phyloP scores from a whole-genome alignment of 2,797 vertebrate genomes.

The Sebastes jordani region DNA sequence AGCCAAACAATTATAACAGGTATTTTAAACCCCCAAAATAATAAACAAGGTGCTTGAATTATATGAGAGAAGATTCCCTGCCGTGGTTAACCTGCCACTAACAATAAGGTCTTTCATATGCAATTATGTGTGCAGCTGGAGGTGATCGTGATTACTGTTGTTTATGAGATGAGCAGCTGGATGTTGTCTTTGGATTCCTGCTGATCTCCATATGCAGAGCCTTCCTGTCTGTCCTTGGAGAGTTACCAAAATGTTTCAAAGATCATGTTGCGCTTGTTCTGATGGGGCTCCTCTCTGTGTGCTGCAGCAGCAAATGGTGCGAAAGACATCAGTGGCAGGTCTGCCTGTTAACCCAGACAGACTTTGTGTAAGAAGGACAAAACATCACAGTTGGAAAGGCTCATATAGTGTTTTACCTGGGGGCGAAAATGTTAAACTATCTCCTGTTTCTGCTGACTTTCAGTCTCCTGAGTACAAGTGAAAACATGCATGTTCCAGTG shows the following conservation, averaged over 20 bases:
- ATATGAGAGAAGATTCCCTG: neutral
- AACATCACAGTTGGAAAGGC: constrained; percentile 14
- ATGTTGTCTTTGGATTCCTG: constrained; percentile 40
- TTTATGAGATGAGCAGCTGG: constrained; percentile 61
- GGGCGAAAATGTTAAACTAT: constrained; percentile 16
- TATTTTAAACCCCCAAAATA: constrained; percentile 25
- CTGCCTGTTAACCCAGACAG: constrained; percentile 34
- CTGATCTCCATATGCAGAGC: constrained; percentile 26
- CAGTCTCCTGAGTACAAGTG: constrained; percentile 14
- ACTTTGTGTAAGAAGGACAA: constrained; percentile 16
- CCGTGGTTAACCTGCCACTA: neutral
- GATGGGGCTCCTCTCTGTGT: neutral
- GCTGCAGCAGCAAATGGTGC: neutral
- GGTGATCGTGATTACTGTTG: constrained; percentile 49
- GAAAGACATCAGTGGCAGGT: constrained; percentile 19
- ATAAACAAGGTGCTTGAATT: constrained; percentile 18
- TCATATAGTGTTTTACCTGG: constrained; percentile 4
- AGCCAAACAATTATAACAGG: constrained; percentile 1
- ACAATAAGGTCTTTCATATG: constrained; percentile 27
- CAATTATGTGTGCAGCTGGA: constrained; percentile 32
- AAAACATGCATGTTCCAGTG: constrained; percentile 13
- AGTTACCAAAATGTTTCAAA: constrained; percentile 35
- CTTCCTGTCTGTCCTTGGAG: constrained; percentile 29
- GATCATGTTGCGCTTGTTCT: constrained; percentile 24
- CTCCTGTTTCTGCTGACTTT: constrained; percentile 19